Evolutionary conservation across 1,140 invertebrate genomes (phyloP).

Genomic region (Acromyrmex echinatior): DNA sequence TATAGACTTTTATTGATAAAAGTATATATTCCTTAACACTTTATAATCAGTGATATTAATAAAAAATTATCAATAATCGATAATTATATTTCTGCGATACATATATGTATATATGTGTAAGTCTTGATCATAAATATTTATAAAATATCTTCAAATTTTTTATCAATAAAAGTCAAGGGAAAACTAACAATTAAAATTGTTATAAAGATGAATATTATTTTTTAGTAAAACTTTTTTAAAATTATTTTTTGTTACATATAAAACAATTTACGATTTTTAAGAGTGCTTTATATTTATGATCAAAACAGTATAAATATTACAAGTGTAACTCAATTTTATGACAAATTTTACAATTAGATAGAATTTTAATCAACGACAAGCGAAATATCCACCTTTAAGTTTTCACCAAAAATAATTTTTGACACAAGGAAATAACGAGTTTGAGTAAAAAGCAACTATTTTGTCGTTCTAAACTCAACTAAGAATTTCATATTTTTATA

Average conservation of each 20-base stretch:
- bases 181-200: too few relatives aligned
- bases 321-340: not conserved
- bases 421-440: not conserved
- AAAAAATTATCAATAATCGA: not conserved
- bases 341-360: not conserved
- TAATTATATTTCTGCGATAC: not conserved
- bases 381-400: not conserved
- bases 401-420: not conserved
- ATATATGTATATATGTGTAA: too few relatives aligned
- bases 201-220: too few relatives aligned
- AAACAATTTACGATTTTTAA: too few relatives aligned
- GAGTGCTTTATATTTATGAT: too few relatives aligned
- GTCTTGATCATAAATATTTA: not conserved
- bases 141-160: too few relatives aligned
- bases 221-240: too few relatives aligned
- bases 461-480: not conserved
- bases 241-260: too few relatives aligned
- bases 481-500: not conserved
- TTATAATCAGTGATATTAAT: not conserved
- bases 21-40: not conserved
- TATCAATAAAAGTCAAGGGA: too few relatives aligned
- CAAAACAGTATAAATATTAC: too few relatives aligned
- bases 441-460: not conserved
- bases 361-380: not conserved
- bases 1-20: not conserved